Evolutionary conservation across 2,888 invertebrate genomes (phyloP), one percentile per base, ranked within the genome.

Genomic region (Macrosiphum euphorbiae): DNA sequence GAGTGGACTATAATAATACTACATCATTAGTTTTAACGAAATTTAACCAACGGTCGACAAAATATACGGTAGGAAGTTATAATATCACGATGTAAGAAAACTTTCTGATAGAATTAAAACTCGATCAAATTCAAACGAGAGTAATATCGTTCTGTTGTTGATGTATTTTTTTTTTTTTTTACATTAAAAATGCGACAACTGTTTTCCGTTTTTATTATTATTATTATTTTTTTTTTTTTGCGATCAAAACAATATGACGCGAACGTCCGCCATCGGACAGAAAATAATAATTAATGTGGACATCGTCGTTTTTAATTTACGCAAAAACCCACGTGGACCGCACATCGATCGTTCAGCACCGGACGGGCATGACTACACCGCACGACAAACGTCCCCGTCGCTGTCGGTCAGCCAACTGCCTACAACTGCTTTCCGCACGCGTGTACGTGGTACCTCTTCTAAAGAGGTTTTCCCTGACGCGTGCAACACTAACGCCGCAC

Each of bases 271-370:
- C 78, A 35, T 20, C 78, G 78, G 78, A 78, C 78, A 2, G 78
- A 20, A 8, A 35, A 20, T 16, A 3, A 13, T 50, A 16, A 35
- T 16, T 20, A 35, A 35, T 7, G 78, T 35, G 8, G 78, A 41
- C 78, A 78, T 78, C 20, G 61, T 61, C 28, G 78, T 78, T 35
- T 35, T 35, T 24, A 78, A 78, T 20, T 78, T 41, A 78, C 78
- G 78, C 78, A 41, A 86, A 86, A 87, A 87, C 86, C 28, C 86
- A 87, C 86, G 86, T 87, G 86, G 86, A 87, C 86, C 47, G 44
- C 44, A 50, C 86, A 3, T n/a, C 44, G 47, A 87, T 28, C 86
- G 86, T 28, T 47, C 78, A 78, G 78, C 2, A 78, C 78, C 78
- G 78, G 78, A 78, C 78, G 78, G 78, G 20, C 78, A 78, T 78